Evolutionary conservation across 2,797 vertebrate genomes (phyloP).

Genomic region (Alcedo quadribrachys): DNA sequence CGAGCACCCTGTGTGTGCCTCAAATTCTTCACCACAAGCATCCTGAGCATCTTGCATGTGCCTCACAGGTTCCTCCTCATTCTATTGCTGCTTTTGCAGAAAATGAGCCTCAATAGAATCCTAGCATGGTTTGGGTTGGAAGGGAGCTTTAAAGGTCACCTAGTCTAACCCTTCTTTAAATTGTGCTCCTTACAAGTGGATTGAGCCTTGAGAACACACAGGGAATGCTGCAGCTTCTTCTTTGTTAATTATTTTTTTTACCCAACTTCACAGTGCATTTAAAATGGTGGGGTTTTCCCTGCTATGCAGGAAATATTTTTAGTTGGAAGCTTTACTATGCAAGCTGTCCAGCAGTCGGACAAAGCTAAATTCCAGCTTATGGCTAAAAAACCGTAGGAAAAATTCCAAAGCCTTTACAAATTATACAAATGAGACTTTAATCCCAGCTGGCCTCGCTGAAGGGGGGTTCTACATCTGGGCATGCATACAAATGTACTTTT

Average conservation of each 20-base stretch:
- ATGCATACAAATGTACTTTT: neutral
- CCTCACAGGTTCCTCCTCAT: neutral
- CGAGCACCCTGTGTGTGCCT: neutral
- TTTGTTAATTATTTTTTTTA: neutral
- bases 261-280: neutral
- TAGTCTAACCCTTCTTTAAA: neutral
- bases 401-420: slow-evolving; percentile 57
- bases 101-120: neutral
- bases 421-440: slow-evolving; percentile 65
- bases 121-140: neutral
- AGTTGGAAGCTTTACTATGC: slow-evolving; percentile 30
- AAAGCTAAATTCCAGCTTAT: slow-evolving; percentile 42
- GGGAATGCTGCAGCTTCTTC: neutral
- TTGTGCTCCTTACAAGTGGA: neutral
- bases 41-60: neutral
- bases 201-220: neutral
- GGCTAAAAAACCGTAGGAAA: slow-evolving; percentile 13
- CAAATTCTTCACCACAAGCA: neutral
- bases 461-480: neutral
- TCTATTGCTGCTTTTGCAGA: neutral
- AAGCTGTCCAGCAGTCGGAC: slow-evolving; percentile 45
- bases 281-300: neutral
- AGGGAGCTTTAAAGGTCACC: neutral
- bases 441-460: slow-evolving; percentile 44
- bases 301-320: slow-evolving; percentile 6